These are phyloP conservation scores for Triplophysa rosa DNA, from an alignment of 2,113 vertebrate species.

Conservation along the genomic window DNA sequence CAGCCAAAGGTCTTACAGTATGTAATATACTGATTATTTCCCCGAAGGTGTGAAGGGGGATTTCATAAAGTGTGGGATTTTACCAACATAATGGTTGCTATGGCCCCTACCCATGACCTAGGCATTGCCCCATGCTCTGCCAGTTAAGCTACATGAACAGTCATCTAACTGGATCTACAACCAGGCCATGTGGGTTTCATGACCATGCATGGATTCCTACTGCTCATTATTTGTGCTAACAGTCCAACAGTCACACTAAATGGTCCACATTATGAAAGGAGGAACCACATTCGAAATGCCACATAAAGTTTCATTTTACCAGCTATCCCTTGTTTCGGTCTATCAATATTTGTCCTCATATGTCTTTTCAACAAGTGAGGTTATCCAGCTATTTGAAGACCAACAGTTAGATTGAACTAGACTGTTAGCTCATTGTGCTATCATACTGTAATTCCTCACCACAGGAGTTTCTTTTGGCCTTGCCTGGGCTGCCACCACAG, in stretches of 20 bases:
- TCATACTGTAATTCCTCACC: constrained; percentile 46
- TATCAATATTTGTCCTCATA: constrained; percentile 47
- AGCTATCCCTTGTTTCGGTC: constrained; percentile 42
- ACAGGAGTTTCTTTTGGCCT: constrained; percentile 54
- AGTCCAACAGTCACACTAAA: background rate
- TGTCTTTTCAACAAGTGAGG: constrained; percentile 34
- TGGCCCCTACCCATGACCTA: too few species aligned
- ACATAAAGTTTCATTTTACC: constrained; percentile 14
- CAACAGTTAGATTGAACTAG: constrained; percentile 36
- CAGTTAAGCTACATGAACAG: background rate
- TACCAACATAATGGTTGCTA: too few species aligned
- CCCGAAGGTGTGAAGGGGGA: too few species aligned
- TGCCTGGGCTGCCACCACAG: constrained; percentile 10
- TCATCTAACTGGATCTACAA: background rate
- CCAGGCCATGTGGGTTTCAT: too few species aligned
- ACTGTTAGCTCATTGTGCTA: constrained; percentile 54
- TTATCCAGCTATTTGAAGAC: constrained; percentile 41
- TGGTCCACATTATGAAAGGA: background rate
- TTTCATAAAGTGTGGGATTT: too few species aligned
- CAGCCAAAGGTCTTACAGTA: too few species aligned
- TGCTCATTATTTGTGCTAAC: too few species aligned
- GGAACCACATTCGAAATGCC: constrained; percentile 5
- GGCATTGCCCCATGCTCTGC: too few species aligned
- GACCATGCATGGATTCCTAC: too few species aligned
- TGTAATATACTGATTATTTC: too few species aligned